Base-by-base conservation (phyloP, 2,797 vertebrate genomes). In the Siniperca obscura region DNA sequence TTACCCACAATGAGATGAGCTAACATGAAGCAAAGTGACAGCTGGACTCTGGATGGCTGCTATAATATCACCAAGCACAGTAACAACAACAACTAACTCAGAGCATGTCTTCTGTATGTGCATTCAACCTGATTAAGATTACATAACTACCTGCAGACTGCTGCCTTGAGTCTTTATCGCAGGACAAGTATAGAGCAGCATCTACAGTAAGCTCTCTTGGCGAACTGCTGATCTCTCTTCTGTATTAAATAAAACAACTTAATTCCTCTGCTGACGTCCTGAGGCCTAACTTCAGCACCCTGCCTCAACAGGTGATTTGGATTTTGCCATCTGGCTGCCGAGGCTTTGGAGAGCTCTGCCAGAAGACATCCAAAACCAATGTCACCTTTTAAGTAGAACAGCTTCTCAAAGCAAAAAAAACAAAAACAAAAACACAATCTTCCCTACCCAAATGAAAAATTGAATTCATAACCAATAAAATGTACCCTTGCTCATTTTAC, bases 181-280 rank as follows among this genome's bases (percentile, higher is more conserved):
- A 27, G 65, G 59, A 44, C 44, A 3, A 59, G 50, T 16, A 25
- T 21, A 75, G 84, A 66, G 53, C 67, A 57, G 62, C 48, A 7
- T 48, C 55, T 11, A 9, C 79, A 13, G 7, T 83, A 84, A 80
- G 53, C 78, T 69, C 25, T 73, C 38, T 34, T 77, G 76, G 67
- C 82, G 69, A 67, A 53, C 16, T 3, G 46, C 30, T 80, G 69
- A 88, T 78, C 69, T 61, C 59, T 69, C 14, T 42, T 44, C 57
- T 73, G 55, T 62, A 70, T 79, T 80, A 88, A 87, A 79, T 85
- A 84, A 70, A 79, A 82, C 79, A 67, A 60, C 76, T 84, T 88
- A 86, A 90, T 78, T 84, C 85, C 81, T 42, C 52, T 14, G 69
- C 77, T 80, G 72, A 82, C 59, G 60, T 59, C 42, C 78, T 25